Base-by-base conservation (phyloP, 2,113 vertebrate species). In the Pachyramphus minor region DNA sequence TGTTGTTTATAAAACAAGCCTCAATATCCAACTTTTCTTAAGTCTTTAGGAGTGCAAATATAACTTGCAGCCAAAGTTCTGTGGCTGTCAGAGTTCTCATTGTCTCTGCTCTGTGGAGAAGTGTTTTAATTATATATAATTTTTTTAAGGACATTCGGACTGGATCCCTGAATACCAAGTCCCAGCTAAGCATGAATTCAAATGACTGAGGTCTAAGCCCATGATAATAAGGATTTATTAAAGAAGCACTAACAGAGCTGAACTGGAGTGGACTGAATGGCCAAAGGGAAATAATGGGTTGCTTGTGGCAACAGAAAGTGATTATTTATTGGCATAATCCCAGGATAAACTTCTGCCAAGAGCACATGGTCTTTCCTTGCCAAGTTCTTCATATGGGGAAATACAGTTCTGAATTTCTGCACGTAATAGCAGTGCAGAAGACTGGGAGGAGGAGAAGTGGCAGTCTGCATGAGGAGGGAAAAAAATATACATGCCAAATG, bases 291-390 rank as follows among this genome's bases (percentile, higher is more conserved):
- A 96, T 86, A 97, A 97, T 89, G 58, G 89, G 78, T 95, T 92
- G 84, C 89, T 95, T 96, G 89, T 97, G 95, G 95, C 95, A 96
- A 94, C 82, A 93, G 84, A 96, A 95, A 96, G 93, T 96, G 92
- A 95, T 91, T 95, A 93, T 84, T 96, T 96, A 37, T 95, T 97
- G 95, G 95, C 94, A 72, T 90, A 58, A 79, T 74, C 64, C 96
- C 92, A 95, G 78, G 63, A 58, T 41, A 87, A 90, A 59, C 89
- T 89, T 79, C 84, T 97, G 96, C 94, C 96, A 97, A 97, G 78
- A 95, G 94, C 83, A 88, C 18, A 11, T 3, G 1, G 85, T 79
- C 76, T 93, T 68, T 90, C 33, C 47, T 95, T 95, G 93, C 94
- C 96, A 95, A 11, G 72, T 90, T 74, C 90, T 94, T 97, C 94